A percentile compares a stretch with the other conserved stretches of the same genome.
phyloP scores from a whole-genome alignment of 2,797 vertebrate species.

The Echiichthys vipera region DNA sequence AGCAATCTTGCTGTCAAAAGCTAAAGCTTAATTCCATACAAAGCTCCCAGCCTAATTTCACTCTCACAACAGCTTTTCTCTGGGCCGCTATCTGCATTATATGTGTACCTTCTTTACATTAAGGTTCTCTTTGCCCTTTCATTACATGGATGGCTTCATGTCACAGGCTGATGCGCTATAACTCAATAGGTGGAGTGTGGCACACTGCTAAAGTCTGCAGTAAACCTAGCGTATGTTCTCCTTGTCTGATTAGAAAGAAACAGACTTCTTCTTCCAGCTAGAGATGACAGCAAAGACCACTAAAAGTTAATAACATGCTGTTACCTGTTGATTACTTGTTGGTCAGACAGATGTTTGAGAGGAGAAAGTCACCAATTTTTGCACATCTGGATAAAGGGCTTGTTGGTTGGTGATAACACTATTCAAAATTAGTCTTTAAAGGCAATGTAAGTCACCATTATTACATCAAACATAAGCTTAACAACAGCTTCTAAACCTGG shows the following conservation, averaged over 20 bases:
- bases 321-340: neutral
- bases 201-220: slow-evolving; percentile 7
- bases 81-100: slow-evolving; percentile 11
- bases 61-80: slow-evolving; percentile 21
- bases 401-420: neutral
- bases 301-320: neutral
- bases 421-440: neutral
- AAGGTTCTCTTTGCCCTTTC: slow-evolving; percentile 34
- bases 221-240: neutral
- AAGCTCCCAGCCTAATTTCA: slow-evolving; percentile 44
- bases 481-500: neutral
- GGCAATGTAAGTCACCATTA: neutral
- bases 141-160: slow-evolving; percentile 25
- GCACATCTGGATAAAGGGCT: neutral
- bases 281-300: slow-evolving; percentile 2
- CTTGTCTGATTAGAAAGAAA: slow-evolving; percentile 29
- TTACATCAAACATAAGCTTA: neutral
- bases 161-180: slow-evolving; percentile 14
- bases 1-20: slow-evolving; percentile 57
- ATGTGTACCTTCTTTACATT: slow-evolving; percentile 22
- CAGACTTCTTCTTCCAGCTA: neutral
- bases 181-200: slow-evolving; percentile 11
- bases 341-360: slow-evolving; percentile 6
- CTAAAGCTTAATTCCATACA: slow-evolving; percentile 53
- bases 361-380: neutral